Conservation (phyloP, 2,797 vertebrate species). For the Peromyscus eremicus region DNA sequence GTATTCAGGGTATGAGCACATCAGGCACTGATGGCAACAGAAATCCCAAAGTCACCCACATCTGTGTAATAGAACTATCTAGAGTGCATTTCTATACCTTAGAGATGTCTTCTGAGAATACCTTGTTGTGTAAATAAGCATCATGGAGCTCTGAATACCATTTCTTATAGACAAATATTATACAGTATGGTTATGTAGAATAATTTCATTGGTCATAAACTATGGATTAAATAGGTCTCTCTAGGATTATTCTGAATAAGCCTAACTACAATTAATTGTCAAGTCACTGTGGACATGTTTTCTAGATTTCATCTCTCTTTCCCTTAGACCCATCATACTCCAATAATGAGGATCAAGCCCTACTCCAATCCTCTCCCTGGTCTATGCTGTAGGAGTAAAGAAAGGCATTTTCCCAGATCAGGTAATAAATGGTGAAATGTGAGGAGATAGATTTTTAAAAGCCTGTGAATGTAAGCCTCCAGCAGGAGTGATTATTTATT, state of each 20-base stretch:
- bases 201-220: slow-evolving; percentile 25
- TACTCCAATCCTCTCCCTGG: neutral
- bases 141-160: slow-evolving; percentile 3
- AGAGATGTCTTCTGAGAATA: slow-evolving; percentile 54
- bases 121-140: slow-evolving; percentile 56
- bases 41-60: slow-evolving; percentile 7
- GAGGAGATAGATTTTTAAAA: neutral
- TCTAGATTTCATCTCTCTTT: slow-evolving; percentile 12
- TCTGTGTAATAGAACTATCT: neutral
- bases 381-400: slow-evolving; percentile 22
- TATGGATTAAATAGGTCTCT: slow-evolving; percentile 42
- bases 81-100: slow-evolving; percentile 33
- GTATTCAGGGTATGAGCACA: neutral
- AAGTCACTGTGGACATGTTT: neutral
- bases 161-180: neutral
- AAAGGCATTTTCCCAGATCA: slow-evolving; percentile 43
- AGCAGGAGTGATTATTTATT: slow-evolving; percentile 41
- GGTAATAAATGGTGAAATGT: slow-evolving; percentile 19
- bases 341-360: slow-evolving; percentile 35
- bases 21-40: neutral
- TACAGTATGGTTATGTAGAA: neutral
- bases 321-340: slow-evolving; percentile 21
- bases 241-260: slow-evolving; percentile 53
- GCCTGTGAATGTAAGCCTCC: neutral
- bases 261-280: slow-evolving; percentile 17